Evolutionary conservation across 2,797 vertebrate species (phyloP).

Genomic region (Cynopterus sphinx): DNA sequence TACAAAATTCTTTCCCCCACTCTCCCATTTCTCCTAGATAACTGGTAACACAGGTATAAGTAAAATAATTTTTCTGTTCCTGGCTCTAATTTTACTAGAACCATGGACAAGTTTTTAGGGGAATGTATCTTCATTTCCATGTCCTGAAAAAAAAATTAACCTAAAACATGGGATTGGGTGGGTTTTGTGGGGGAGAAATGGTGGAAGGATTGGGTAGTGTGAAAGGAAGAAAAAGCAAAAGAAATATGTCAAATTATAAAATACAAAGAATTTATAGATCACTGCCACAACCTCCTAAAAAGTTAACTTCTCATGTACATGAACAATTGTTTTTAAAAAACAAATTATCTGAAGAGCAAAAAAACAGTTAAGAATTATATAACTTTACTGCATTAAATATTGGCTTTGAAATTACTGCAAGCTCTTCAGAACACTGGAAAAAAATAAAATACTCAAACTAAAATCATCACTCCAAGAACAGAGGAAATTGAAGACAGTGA

Average conservation of each 20-base stretch:
- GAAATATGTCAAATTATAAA: not conserved
- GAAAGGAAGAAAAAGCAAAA: not conserved
- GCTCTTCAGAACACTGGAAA: constrained; percentile 32
- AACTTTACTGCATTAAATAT: not conserved
- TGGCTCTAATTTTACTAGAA: not conserved
- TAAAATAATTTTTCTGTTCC: not conserved
- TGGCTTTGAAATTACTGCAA: constrained; percentile 11
- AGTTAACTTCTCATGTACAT: not conserved
- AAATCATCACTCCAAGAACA: not conserved
- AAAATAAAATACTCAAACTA: not conserved
- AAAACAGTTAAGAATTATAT: not conserved
- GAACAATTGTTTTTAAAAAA: not conserved
- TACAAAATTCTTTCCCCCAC: not conserved
- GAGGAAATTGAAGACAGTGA: not conserved
- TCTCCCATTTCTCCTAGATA: not conserved
- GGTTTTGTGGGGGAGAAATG: not conserved
- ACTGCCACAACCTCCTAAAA: not conserved
- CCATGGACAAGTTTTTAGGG: not conserved
- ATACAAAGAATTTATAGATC: not conserved
- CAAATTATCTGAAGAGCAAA: not conserved
- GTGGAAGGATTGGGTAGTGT: not conserved
- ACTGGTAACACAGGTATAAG: not conserved
- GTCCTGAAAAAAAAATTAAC: not conserved
- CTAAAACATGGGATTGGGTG: not conserved
- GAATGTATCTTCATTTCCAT: not conserved